Conservation (phyloP, 2,797 vertebrate genomes). For the Coendou prehensilis region DNA sequence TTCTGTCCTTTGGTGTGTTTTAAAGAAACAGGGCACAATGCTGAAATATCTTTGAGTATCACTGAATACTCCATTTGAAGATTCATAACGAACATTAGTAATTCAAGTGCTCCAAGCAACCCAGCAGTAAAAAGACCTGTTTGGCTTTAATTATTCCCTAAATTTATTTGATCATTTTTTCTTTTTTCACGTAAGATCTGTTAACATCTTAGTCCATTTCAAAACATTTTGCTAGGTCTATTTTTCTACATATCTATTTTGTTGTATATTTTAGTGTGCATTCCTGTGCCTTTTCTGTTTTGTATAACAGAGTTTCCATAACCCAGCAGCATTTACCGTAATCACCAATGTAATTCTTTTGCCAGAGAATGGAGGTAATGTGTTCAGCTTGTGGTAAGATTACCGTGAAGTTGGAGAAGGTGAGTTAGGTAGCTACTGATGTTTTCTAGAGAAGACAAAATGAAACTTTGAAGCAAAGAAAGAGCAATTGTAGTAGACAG, state of each 20-base stretch:
- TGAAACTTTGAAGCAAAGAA: not conserved
- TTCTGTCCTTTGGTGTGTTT: not conserved
- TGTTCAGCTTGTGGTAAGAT: not conserved
- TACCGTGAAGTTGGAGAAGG: not conserved
- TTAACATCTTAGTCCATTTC: not conserved
- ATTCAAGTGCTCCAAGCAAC: not conserved
- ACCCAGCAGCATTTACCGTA: not conserved
- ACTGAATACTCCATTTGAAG: not conserved
- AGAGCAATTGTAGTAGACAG: no score
- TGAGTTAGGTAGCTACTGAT: not conserved
- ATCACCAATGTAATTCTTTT: not conserved
- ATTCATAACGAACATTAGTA: constrained; percentile 9
- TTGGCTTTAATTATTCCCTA: constrained; percentile 30
- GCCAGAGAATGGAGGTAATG: not conserved
- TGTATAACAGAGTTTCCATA: not conserved
- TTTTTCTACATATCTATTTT: not conserved
- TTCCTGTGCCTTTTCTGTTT: not conserved
- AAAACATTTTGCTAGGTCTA: not conserved
- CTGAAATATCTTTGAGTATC: not conserved
- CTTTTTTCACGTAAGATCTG: not conserved
- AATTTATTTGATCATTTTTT: not conserved
- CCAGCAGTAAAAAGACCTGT: not conserved
- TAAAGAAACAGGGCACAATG: not conserved
- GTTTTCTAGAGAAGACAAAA: not conserved
- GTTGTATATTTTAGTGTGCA: not conserved